A percentile compares a stretch with the other conserved stretches of the same genome.
Evolutionary conservation across 2,113 vertebrate species (phyloP).

Genomic region (Grantiella picta): DNA sequence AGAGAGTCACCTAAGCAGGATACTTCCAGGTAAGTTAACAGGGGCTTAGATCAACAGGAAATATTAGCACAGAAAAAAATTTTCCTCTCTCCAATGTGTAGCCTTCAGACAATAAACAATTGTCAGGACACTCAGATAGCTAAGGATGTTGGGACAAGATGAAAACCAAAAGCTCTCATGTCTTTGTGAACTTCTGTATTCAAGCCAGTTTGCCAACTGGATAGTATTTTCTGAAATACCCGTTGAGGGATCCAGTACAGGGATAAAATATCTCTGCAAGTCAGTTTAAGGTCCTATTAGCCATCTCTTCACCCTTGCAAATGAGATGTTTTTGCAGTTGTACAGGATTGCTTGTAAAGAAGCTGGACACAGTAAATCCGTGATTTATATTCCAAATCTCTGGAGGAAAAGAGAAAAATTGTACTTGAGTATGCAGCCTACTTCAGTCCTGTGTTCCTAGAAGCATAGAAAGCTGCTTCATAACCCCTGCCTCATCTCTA

Average conservation of each 20-base stretch:
- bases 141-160: not conserved
- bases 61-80: not conserved
- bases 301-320: not conserved
- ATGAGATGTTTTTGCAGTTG: not conserved
- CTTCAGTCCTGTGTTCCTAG: not conserved
- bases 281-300: not conserved
- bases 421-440: not conserved
- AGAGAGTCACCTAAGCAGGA: slow-evolving; percentile 35
- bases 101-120: not conserved
- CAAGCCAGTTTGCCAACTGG: not conserved
- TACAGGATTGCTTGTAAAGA: not conserved
- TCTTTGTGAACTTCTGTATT: not conserved
- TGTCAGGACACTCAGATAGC: not conserved
- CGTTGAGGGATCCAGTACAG: not conserved
- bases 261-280: not conserved
- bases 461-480: not conserved
- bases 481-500: not conserved
- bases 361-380: not conserved
- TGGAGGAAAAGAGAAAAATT: not conserved
- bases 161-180: not conserved
- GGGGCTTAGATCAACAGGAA: not conserved
- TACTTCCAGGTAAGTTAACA: slow-evolving; percentile 6
- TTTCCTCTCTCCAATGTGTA: not conserved
- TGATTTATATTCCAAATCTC: not conserved
- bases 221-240: not conserved